These are phyloP conservation scores for Tyto alba DNA, from an alignment of 2,113 vertebrate species.

Conservation along the genomic window DNA sequence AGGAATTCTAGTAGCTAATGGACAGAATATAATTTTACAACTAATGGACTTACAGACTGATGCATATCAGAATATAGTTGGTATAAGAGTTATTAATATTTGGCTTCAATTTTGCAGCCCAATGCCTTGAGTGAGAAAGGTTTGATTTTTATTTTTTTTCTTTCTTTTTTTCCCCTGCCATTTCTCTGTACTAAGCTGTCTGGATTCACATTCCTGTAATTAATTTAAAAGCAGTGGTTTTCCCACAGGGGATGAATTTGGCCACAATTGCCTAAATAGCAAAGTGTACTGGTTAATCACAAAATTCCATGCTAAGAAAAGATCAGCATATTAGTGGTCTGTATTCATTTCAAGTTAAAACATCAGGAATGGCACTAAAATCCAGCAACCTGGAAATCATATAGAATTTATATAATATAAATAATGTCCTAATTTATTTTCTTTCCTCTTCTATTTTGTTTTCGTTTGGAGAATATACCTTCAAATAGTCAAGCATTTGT, in stretches of 20 bases:
- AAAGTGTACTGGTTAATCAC: not conserved
- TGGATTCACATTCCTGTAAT: not conserved
- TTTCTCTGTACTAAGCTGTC: not conserved
- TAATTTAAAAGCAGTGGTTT: not conserved
- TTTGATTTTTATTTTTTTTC: not conserved
- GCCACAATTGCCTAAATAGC: not conserved
- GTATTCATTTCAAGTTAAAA: not conserved
- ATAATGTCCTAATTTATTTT: not conserved
- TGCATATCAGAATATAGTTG: not conserved
- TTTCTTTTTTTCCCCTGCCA: rapidly evolving
- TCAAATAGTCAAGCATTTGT: not conserved
- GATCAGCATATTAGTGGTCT: not conserved
- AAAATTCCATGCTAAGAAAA: not conserved
- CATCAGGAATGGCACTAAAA: not conserved
- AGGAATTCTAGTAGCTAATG: not conserved
- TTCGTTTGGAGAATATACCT: not conserved
- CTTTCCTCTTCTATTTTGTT: not conserved
- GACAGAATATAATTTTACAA: not conserved
- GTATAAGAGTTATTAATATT: not conserved
- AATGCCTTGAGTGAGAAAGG: not conserved
- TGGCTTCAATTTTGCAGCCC: not conserved
- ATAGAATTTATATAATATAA: not conserved
- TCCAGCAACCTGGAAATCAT: not conserved
- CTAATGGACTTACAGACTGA: not conserved
- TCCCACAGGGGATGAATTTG: not conserved